Percentiles rank a stretch among this genome's conserved stretches.
Conservation (phyloP, 2,797 vertebrate species). For the Phyllotis vaccarum region DNA sequence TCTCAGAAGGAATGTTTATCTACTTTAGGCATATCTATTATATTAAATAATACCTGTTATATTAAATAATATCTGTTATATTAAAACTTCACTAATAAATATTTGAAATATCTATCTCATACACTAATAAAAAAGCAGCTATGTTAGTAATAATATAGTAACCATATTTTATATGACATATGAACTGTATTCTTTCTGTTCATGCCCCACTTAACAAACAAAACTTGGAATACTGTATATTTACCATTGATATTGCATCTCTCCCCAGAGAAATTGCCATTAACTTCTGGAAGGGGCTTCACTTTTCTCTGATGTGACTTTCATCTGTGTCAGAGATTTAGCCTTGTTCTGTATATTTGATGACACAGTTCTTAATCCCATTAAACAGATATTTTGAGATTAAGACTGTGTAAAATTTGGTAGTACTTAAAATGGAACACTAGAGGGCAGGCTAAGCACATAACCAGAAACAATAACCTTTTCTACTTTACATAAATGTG, state of each 20-base stretch:
- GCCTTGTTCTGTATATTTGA: slow-evolving; percentile 86
- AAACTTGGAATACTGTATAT: slow-evolving; percentile 74
- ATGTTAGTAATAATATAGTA: slow-evolving; percentile 26
- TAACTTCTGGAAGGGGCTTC: slow-evolving; percentile 76
- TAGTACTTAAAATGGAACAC: slow-evolving; percentile 78
- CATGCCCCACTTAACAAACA: not conserved
- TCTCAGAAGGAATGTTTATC: not conserved
- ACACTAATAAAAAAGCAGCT: slow-evolving; percentile 24
- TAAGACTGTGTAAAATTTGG: slow-evolving; percentile 76
- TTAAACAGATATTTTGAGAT: slow-evolving; percentile 85
- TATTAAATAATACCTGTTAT: slow-evolving; percentile 49
- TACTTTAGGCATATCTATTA: slow-evolving; percentile 37
- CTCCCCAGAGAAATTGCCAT: slow-evolving; percentile 78
- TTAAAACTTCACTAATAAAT: not conserved
- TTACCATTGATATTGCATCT: slow-evolving; percentile 85
- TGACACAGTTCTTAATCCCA: slow-evolving; percentile 89
- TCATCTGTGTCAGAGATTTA: slow-evolving; percentile 84
- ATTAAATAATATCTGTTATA: slow-evolving; percentile 51
- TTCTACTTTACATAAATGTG: not conserved
- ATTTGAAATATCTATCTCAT: slow-evolving; percentile 54
- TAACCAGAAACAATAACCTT: not conserved
- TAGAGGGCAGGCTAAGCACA: slow-evolving; percentile 84
- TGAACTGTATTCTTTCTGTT: slow-evolving; percentile 39
- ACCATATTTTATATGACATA: slow-evolving; percentile 59
- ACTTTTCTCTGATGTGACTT: slow-evolving; percentile 84